Conservation (phyloP, 2,888 invertebrate genomes). For the Aleiodes testaceus region DNA sequence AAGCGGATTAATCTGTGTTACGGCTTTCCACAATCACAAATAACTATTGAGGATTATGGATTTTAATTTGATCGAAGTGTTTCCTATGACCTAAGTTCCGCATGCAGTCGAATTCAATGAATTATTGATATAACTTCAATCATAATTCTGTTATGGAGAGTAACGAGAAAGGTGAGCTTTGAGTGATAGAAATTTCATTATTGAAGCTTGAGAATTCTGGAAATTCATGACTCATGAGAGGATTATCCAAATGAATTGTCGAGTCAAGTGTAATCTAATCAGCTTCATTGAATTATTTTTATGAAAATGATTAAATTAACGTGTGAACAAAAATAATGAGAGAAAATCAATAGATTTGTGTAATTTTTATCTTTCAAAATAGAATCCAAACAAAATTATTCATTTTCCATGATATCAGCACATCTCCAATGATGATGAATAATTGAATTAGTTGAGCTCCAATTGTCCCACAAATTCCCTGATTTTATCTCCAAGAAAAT, state of each 20-base stretch:
- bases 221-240: background rate
- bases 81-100: conserved; percentile 50
- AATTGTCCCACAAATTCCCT: no score
- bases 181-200: background rate
- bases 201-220: background rate
- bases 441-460: background rate
- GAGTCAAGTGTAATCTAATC: background rate
- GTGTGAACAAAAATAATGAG: no score
- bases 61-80: conserved; percentile 61
- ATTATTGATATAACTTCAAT: conserved; percentile 44
- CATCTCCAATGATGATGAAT: background rate
- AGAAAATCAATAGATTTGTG: no score
- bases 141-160: background rate
- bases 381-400: no score
- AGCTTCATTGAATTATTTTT: background rate
- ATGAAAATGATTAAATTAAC: background rate
- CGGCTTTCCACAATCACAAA: conserved; percentile 56
- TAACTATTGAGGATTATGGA: conserved; percentile 61
- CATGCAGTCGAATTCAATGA: conserved; percentile 35
- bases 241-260: background rate
- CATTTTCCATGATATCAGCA: no score
- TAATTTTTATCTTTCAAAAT: no score
- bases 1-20: conserved; percentile 64
- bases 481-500: background rate
- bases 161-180: background rate